These are phyloP conservation scores for Cyclophora punctaria DNA, from an alignment of 2,888 invertebrate genomes.

Conservation along the genomic window DNA sequence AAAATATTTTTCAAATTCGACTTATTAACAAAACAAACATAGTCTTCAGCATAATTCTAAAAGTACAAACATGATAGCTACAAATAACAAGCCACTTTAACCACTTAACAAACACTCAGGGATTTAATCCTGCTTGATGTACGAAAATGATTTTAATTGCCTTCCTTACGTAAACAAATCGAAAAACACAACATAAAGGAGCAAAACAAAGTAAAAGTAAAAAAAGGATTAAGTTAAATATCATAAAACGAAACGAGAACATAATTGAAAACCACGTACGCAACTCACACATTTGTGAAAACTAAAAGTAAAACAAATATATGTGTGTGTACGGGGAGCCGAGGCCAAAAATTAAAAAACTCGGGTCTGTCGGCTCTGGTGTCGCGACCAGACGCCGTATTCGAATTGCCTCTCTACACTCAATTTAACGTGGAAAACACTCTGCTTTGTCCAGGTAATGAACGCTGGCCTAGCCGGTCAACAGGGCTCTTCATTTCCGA, in stretches of 20 bases:
- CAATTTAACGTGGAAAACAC: conserved; percentile 69
- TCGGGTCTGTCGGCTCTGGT: conserved; percentile 43
- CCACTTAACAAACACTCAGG: too few species aligned
- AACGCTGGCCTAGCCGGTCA: conserved; percentile 35
- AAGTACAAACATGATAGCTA: too few species aligned
- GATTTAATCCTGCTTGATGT: too few species aligned
- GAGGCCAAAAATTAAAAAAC: conserved; percentile 64
- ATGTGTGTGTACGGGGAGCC: conserved; percentile 16
- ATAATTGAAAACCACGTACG: conserved; percentile 40
- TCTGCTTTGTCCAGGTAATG: conserved; percentile 67
- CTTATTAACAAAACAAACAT: too few species aligned
- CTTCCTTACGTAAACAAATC: background rate
- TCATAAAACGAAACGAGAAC: conserved; percentile 21
- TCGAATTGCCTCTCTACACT: conserved; percentile 68
- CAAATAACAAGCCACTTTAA: too few species aligned
- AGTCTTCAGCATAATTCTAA: too few species aligned
- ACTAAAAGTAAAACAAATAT: conserved; percentile 35
- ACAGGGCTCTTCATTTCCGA: conserved; percentile 35
- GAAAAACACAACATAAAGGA: conserved; percentile 5
- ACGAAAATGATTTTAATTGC: too few species aligned
- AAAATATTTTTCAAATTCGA: too few species aligned
- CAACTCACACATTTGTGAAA: conserved; percentile 21
- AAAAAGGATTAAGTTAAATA: conserved; percentile 26
- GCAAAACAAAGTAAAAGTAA: conserved; percentile 6
- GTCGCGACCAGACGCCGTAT: conserved; percentile 59